Base-by-base conservation (phyloP, 2,797 vertebrate genomes). In the Oophaga sylvatica region DNA sequence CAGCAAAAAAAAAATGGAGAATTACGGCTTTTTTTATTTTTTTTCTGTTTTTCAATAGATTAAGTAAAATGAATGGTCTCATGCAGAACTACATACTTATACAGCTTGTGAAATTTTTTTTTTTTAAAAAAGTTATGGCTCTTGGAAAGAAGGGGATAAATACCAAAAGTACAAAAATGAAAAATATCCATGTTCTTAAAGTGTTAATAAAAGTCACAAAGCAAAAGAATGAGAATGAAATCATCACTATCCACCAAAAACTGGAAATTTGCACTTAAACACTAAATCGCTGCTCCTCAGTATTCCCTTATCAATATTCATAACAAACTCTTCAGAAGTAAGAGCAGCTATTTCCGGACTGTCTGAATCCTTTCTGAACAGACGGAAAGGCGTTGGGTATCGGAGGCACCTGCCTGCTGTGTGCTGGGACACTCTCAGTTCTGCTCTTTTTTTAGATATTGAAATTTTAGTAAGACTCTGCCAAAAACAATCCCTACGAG, bases 381-480 rank as follows among this genome's bases (percentile, higher is more conserved):
- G 35, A 62, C n/a, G 35, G 59, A 17, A 60, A 70, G 57, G 29
- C 11, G 57, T 60, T 65, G n/a, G 19, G 79, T n/a, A 62, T 73
- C 26, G 15, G 12, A 67, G 73, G 71, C 84, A 86, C 84, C 84
- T 80, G 84, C 48, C 77, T 86, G 62, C 75, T 85, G 48, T 68
- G 48, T 68, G 57, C 76, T 60, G 63, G 65, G 77, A 86, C 84
- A 80, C 45, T 80, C 45, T 79, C 57, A 70, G 63, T 56, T 35
- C 17, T 17, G 53, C 20, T 70, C 31, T 81, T 70, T 85, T 76
- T 77, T 80, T 80, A 80, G 65, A 41, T 20, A 60, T 73, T 62
- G 60, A 80, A 60, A 65, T 70, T 59, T 73, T 75, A 87, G 62
- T 75, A 26, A 20, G 67, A 62, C 56, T 26, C 10, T 73, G 35